Percentiles rank a stretch among this genome's conserved stretches.
Evolutionary conservation across 2,797 vertebrate genomes (phyloP).

Genomic region (Notolabrus celidotus): DNA sequence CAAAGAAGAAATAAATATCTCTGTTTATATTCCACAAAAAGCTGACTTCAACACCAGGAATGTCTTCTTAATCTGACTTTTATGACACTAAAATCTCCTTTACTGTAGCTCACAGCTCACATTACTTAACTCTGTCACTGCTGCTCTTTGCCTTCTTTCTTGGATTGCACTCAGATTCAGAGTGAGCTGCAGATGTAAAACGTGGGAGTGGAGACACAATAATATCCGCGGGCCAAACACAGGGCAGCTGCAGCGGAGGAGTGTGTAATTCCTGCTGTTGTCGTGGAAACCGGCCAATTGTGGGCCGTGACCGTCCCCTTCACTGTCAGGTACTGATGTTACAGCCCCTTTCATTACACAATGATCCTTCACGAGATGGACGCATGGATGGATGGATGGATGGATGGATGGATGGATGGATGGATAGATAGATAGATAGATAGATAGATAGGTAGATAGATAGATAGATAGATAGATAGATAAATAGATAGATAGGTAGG

Average conservation of each 20-base stretch:
- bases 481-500: no score
- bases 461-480: no score
- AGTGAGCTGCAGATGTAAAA: conserved; percentile 37
- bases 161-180: not conserved
- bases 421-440: no score
- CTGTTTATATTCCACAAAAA: no score
- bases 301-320: conserved; percentile 27
- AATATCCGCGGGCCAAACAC: conserved; percentile 40
- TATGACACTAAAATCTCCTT: no score
- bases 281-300: conserved; percentile 63
- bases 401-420: no score
- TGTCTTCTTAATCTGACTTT: not conserved
- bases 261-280: conserved; percentile 54
- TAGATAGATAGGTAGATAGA: no score
- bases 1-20: no score
- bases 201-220: conserved; percentile 56
- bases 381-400: no score
- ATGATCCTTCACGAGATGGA: not conserved
- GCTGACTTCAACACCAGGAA: no score
- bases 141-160: conserved; percentile 13
- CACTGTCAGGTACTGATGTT: conserved; percentile 17
- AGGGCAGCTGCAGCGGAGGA: conserved; percentile 43
- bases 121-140: not conserved
- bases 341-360: not conserved
- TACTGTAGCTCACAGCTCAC: no score